These are phyloP conservation scores for Spilosoma lubricipeda DNA, from an alignment of 2,888 invertebrate species.

Conservation along the genomic window DNA sequence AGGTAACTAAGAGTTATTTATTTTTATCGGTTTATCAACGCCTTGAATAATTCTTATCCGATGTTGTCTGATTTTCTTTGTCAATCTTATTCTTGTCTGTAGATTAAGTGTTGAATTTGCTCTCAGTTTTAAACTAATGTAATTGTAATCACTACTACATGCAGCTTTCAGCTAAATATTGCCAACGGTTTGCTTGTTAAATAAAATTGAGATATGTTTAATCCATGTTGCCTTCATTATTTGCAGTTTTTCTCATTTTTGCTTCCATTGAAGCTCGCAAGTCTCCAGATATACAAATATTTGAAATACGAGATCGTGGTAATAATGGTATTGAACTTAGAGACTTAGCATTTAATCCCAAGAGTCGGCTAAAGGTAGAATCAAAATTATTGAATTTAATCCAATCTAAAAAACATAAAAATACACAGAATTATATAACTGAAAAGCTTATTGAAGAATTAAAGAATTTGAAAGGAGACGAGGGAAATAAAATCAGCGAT, in stretches of 20 bases:
- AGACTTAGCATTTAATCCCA: conserved; percentile 24
- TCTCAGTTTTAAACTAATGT: not conserved
- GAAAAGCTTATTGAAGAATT: conserved; percentile 19
- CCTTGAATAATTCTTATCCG: not conserved
- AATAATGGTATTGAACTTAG: conserved; percentile 27
- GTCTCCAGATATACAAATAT: conserved; percentile 40
- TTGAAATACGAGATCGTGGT: conserved; percentile 34
- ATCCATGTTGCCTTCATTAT: not conserved
- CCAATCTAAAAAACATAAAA: not conserved
- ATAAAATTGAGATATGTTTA: not conserved
- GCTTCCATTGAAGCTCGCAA: conserved; percentile 19
- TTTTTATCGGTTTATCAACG: not conserved
- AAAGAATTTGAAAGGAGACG: conserved; percentile 11
- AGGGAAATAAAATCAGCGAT: conserved; percentile 16
- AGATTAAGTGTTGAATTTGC: not conserved
- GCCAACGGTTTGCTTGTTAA: not conserved
- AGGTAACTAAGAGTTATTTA: conserved; percentile 12
- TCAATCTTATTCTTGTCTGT: not conserved
- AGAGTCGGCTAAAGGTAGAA: not conserved
- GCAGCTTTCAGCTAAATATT: not conserved
- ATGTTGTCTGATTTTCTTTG: not conserved
- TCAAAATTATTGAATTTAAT: conserved; percentile 10
- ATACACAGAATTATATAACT: not conserved
- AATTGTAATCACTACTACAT: not conserved
- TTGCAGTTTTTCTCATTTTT: conserved; percentile 34